Percentiles rank a stretch among this genome's conserved stretches.
phyloP scores from a whole-genome alignment of 2,888 invertebrate species.

The Synanthedon vespiformis region DNA sequence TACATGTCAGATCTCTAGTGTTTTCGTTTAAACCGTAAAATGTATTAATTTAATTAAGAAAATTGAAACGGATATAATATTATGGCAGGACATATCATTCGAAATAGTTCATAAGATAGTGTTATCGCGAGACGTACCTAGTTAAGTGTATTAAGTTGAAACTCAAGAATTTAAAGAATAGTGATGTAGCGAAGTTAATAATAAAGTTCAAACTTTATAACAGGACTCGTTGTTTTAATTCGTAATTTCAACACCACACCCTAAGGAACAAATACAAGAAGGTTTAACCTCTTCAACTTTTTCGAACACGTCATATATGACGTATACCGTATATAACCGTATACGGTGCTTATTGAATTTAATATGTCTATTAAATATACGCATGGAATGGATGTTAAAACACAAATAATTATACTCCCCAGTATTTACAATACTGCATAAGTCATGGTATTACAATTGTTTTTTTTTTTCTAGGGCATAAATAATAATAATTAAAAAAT shows the following conservation, averaged over 20 bases:
- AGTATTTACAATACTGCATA: too few relatives aligned
- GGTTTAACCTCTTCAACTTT: too few relatives aligned
- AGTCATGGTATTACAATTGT: too few relatives aligned
- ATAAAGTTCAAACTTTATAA: conserved; percentile 55
- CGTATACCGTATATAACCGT: too few relatives aligned
- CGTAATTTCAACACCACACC: too few relatives aligned
- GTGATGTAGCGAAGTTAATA: conserved; percentile 61
- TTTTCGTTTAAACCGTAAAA: conserved; percentile 53
- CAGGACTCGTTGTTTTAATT: conserved; percentile 22
- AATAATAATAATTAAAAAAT: neutral
- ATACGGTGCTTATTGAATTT: too few relatives aligned
- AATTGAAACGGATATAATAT: conserved; percentile 39
- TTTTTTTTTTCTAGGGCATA: too few relatives aligned
- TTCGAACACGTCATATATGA: too few relatives aligned
- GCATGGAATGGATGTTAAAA: too few relatives aligned
- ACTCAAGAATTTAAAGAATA: conserved; percentile 64
- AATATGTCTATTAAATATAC: too few relatives aligned
- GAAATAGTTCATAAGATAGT: conserved; percentile 55
- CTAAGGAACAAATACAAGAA: too few relatives aligned
- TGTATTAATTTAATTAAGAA: conserved; percentile 55
- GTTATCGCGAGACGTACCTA: conserved; percentile 65
- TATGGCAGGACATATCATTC: conserved; percentile 56
- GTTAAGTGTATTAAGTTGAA: conserved; percentile 62
- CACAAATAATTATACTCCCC: too few relatives aligned
- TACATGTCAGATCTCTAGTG: conserved; percentile 57